phyloP scores from a whole-genome alignment of 2,797 vertebrate species.

The Sciaenops ocellatus region DNA sequence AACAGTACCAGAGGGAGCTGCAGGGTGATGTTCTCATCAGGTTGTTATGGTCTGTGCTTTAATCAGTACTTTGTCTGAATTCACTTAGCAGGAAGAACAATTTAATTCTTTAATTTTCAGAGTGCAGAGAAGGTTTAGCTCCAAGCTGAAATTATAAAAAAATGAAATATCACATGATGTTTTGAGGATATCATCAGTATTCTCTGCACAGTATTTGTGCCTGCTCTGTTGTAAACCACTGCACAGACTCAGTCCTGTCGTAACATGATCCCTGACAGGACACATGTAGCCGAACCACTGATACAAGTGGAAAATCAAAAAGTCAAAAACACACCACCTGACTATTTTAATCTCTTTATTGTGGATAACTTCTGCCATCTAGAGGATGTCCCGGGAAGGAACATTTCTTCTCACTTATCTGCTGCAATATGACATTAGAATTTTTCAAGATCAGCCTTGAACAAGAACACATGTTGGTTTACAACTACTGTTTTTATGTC shows the following conservation, averaged over 20 bases:
- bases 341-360: neutral
- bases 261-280: neutral
- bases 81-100: neutral
- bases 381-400: conserved; percentile 39
- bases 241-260: neutral
- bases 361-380: conserved; percentile 68
- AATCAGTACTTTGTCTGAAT: conserved; percentile 6
- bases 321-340: neutral
- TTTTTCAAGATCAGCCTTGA: conserved; percentile 2
- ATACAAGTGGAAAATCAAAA: neutral
- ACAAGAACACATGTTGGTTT: neutral
- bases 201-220: neutral
- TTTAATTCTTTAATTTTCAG: neutral
- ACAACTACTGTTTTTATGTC: conserved; percentile 1
- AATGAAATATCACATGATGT: neutral
- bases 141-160: neutral
- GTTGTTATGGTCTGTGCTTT: conserved; percentile 14
- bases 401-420: neutral
- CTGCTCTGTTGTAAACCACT: neutral
- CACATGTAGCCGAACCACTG: neutral
- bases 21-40: neutral
- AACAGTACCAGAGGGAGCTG: conserved; percentile 19
- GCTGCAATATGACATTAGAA: neutral
- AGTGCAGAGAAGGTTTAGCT: conserved; percentile 1
- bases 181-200: neutral